phyloP scores from a whole-genome alignment of 2,888 invertebrate genomes.

The Aphidoletes aphidimyza region DNA sequence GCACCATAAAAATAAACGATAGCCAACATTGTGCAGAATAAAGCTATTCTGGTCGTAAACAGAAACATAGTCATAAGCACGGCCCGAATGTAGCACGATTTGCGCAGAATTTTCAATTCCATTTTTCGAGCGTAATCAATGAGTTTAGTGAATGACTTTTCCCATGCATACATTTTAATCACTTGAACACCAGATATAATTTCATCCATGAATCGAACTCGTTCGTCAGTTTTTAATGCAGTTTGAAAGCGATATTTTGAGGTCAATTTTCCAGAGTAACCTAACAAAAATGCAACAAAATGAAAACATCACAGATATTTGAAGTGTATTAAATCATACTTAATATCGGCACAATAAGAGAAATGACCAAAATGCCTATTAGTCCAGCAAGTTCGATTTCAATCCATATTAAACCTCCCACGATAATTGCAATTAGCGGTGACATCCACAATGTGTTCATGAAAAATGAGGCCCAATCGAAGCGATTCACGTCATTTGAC shows the following conservation, averaged over 20 bases:
- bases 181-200: constrained; percentile 87
- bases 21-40: constrained; percentile 79
- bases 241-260: constrained; percentile 67
- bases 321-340: constrained; percentile 66
- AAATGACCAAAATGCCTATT: constrained; percentile 76
- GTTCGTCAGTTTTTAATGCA: constrained; percentile 75
- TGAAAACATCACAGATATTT: neutral
- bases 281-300: neutral
- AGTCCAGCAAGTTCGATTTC: constrained; percentile 75
- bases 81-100: constrained; percentile 73
- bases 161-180: constrained; percentile 94
- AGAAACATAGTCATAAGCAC: constrained; percentile 80
- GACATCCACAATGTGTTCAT: constrained; percentile 85
- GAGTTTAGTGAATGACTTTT: constrained; percentile 82
- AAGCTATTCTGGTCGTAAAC: constrained; percentile 82
- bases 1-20: constrained; percentile 71
- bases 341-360: constrained; percentile 83
- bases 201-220: constrained; percentile 82
- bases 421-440: constrained; percentile 73
- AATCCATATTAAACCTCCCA: constrained; percentile 76
- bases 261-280: constrained; percentile 58
- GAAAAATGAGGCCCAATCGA: constrained; percentile 80
- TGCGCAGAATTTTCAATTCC: constrained; percentile 71
- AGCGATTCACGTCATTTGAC: constrained; percentile 88
- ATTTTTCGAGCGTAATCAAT: constrained; percentile 76